Evolutionary conservation across 2,113 vertebrate species (phyloP), one percentile per base, ranked within the genome.

Genomic region (Zosterops borbonicus): DNA sequence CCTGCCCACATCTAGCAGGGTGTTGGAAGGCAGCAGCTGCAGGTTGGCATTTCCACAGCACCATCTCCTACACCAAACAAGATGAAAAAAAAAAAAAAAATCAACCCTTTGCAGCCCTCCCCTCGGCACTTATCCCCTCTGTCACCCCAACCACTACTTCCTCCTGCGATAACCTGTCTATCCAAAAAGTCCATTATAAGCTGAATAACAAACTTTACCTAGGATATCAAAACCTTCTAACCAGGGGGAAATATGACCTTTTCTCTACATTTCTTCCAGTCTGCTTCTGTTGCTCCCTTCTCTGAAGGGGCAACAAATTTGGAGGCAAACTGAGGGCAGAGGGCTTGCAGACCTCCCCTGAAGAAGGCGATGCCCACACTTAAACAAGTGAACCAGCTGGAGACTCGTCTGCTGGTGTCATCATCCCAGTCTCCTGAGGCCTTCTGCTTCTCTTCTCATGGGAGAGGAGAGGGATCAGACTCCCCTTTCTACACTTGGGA

Each of bases 321-420:
- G n/a, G 23, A 74, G 29, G 62, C 44, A 56, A 41, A 8, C 28
- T 23, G n/a, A 16, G n/a, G 24, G 44, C 62, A 56, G 33, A 7
- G 11, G 5, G 27, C 5, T 22, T 14, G 9, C 13, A n/a, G 41
- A 6, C 13, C 23, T 74, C 7, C 20, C 41, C 31, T 37, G 31
- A n/a, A 58, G 37, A 14, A 50, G 29, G 35, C 0, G 0, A 63
- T 33, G 44, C 13, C 22, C 37, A 25, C 21, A 14, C 19, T 67
- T 74, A 9, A 22, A 44, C 13, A 28, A 52, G 44, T 13, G 16
- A 64, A n/a, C 17, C 9, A 18, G 5, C 35, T 71, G 25, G 12
- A 82, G 25, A 12, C 4, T 39, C 39, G 1, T 18, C n/a, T 20
- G 23, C n/a, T 73, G 12, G 1, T 15, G 3, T 1, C 0, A 20